Base-by-base conservation (phyloP, 1,140 invertebrate genomes). In the Drosophila fuyamai region DNA sequence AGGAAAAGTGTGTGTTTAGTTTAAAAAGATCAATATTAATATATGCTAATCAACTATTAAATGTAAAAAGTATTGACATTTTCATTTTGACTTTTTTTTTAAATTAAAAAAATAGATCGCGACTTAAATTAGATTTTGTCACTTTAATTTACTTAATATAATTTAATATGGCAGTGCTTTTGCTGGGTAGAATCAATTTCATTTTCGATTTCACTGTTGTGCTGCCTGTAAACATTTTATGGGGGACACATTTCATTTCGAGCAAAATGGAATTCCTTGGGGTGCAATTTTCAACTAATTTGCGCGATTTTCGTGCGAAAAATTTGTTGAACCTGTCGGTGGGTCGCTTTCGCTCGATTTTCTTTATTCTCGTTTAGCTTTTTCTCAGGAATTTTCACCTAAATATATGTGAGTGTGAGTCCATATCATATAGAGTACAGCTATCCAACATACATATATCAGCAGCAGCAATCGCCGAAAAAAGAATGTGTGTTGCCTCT, bases 351-450 rank as follows among this genome's bases (percentile, higher is more conserved):
- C 51, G 47, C 66, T 62, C 12, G 51, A 76, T 57, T 71, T 71
- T 70, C 63, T 56, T 47, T 46, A 46, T 71, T 70, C 65, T 70
- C 65, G n/a, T 43, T 73, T 79, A 81, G 76, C 76, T 58, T 86
- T 80, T 86, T 77, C 71, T 57, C 23, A 77, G 84, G 72, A 86
- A 83, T 86, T 88, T 88, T 63, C 57, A 80, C 76, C 79, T 80
- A 83, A 79, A 88, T 83, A 77, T 67, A 75, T 35, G 14, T 40
- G 46, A 44, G 46, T 43, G 55, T 41, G 57, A 38, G 38, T 48
- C 47, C 50, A 44, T 29, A 55, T 71, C 67, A 71, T 53, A 46
- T 53, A 48, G 43, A 36, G 54, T 58, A 43, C 27, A 36, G 40
- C 27, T 51, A 50, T 61, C 48, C 54, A 56, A 71, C 29, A 53